Evolutionary conservation across 2,113 vertebrate genomes (phyloP).

Genomic region (Elephantulus edwardii): DNA sequence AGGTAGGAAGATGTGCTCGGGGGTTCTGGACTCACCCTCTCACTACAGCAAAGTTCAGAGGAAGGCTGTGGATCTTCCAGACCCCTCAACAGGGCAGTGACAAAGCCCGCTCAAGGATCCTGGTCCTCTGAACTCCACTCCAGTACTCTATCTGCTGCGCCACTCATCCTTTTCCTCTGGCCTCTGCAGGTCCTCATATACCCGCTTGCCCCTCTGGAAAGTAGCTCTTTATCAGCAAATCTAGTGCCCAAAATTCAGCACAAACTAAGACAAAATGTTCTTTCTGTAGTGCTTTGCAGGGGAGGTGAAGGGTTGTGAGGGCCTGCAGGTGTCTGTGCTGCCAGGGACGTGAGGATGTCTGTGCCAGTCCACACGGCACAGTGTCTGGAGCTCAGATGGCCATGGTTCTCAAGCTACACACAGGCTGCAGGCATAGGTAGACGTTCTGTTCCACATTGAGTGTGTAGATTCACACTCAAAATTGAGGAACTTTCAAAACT

Average conservation of each 20-base stretch:
- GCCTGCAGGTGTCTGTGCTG: no score
- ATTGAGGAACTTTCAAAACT: neutral
- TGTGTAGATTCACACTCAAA: neutral
- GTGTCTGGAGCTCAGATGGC: neutral
- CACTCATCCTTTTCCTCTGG: neutral
- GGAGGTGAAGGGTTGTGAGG: neutral
- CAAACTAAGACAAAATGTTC: neutral
- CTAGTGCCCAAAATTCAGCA: neutral
- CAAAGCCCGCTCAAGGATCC: neutral
- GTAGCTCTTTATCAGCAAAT: neutral
- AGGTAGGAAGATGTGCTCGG: neutral
- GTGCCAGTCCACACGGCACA: neutral
- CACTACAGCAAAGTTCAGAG: neutral
- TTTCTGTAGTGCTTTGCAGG: neutral
- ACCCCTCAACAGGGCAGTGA: neutral
- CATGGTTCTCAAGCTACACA: neutral
- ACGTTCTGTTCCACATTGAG: neutral
- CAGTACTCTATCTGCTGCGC: neutral
- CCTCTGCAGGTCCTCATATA: neutral
- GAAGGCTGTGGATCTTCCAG: neutral
- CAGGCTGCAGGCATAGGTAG: neutral
- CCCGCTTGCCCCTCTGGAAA: neutral
- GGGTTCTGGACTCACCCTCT: neutral
- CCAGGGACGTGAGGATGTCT: neutral
- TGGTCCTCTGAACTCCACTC: neutral